Evolutionary conservation across 2,113 vertebrate genomes (phyloP).

Genomic region (Illadopsis cleaveri): DNA sequence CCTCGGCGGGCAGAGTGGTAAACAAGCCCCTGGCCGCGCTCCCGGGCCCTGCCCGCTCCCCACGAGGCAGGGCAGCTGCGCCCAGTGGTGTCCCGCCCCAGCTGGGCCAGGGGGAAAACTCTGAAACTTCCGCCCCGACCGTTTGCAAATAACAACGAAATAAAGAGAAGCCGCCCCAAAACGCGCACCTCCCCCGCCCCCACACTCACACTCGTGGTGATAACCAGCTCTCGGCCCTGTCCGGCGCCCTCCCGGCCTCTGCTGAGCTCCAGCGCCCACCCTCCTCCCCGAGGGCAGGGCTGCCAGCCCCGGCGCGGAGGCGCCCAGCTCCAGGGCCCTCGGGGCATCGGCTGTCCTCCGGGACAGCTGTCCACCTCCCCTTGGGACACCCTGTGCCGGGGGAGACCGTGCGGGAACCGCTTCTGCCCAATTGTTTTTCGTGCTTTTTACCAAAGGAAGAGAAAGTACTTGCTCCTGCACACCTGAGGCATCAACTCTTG

Average conservation of each 20-base stretch:
- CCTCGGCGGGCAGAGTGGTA: background rate
- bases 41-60: background rate
- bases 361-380: background rate
- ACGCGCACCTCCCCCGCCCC: background rate
- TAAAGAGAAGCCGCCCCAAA: background rate
- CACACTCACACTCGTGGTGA: accelerated
- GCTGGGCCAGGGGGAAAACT: background rate
- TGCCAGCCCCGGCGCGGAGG: background rate
- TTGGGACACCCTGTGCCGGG: background rate
- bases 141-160: background rate
- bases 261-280: background rate
- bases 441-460: background rate
- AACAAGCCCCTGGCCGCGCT: background rate
- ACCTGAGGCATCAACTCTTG: background rate
- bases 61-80: background rate
- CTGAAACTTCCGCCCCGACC: background rate
- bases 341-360: background rate
- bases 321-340: background rate
- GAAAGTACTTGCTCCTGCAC: background rate
- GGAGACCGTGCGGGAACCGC: background rate
- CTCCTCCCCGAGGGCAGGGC: too few relatives aligned
- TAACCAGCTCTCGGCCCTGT: background rate
- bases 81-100: background rate
- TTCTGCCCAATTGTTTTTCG: background rate
- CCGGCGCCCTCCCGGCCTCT: background rate